Base-by-base conservation (phyloP, 2,797 vertebrate species). In the Sebastes minor region DNA sequence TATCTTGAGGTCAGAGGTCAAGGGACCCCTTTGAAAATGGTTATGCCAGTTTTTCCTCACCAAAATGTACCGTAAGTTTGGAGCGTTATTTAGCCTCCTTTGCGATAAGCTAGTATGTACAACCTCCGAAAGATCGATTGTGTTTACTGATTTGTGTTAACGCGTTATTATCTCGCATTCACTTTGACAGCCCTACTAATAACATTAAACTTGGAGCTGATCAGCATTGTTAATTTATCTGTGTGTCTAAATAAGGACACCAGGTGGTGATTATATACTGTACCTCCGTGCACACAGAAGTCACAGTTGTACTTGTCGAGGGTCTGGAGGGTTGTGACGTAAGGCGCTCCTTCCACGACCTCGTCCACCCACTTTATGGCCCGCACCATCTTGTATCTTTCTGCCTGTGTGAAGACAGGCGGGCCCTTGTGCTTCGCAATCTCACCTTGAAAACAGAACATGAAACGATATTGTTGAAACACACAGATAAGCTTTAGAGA, bases 331-430 rank as follows among this genome's bases (percentile, higher is more conserved):
- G 97, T 98, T 90, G 98, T 99, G 87, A 99, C 97, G 2, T 99
- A 99, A 2, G 98, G 98, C 4, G 98, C 98, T 4, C 97, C 97
- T 4, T 97, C 95, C 66, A 98, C 97, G 8, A 99, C 97, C 88
- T 99, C 98, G 55, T 99, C 98, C 89, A 99, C 98, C 98, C 98
- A 99, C 86, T 99, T 99, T 87, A 99, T 99, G 89, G 98, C 98
- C 22, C 95, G 96, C 63, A 99, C 98, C 97, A 99, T 99, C 94
- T 98, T 98, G 93, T 99, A 99, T 67, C 98, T 90, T 87, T 99
- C 98, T 53, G 95, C 97, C 93, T 99, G 97, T 0, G 98, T 99
- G 92, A 99, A 99, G 80, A 99, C 98, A 0, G 98, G 98, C 3
- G 98, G 98, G 20, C 98, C 98, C 92, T 99, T 99, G 95, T 99